Base-by-base conservation (phyloP, 2,888 invertebrate species). In the Maniola hyperantus region DNA sequence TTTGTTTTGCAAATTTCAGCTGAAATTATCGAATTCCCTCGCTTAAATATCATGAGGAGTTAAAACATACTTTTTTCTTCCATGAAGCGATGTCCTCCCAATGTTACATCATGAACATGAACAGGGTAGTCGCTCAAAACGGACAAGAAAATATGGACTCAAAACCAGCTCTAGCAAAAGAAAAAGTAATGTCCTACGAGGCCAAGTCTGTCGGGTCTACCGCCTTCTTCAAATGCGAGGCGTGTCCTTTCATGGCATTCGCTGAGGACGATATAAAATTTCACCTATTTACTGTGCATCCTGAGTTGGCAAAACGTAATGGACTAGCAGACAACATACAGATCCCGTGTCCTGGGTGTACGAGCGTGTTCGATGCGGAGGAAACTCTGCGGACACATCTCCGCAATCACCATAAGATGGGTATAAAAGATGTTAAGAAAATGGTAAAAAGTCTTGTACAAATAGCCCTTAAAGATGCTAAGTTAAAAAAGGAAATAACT, bases 351-450 rank as follows among this genome's bases (percentile, higher is more conserved):
- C 95, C 95, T 13, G 96, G 95, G 8, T 96, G 96, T 77, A 82
- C 91, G 0, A 95, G 95, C 78, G 83, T 94, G 2, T 96, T 96
- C 77, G 94, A 94, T 75, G 93, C 93, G 10, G 93, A 93, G 74
- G 93, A 94, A 75, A 94, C 95, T 0, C 82, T 96, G 0, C 88
- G 94, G 73, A 92, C 93, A 6, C 96, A 96, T 79, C 85, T 96
- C 6, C 91, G 94, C 33, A 93, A 94, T 75, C 96, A 96, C 79
- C 96, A 96, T 79, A 94, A 94, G 81, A 94, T 96, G 89, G 93
- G 89, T 44, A 89, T 92, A 65, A 91, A 92, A 73, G 95, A 95
- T 77, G 85, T 94, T 1, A 91, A 91, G 71, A 92, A 93, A 80
- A 93, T 95, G 82, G 83, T 94, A 0, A 93, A 93, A 77, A 93